A percentile compares a stretch with the other conserved stretches of the same genome.
phyloP scores from a whole-genome alignment of 2,797 vertebrate species.

The Argentina silus region DNA sequence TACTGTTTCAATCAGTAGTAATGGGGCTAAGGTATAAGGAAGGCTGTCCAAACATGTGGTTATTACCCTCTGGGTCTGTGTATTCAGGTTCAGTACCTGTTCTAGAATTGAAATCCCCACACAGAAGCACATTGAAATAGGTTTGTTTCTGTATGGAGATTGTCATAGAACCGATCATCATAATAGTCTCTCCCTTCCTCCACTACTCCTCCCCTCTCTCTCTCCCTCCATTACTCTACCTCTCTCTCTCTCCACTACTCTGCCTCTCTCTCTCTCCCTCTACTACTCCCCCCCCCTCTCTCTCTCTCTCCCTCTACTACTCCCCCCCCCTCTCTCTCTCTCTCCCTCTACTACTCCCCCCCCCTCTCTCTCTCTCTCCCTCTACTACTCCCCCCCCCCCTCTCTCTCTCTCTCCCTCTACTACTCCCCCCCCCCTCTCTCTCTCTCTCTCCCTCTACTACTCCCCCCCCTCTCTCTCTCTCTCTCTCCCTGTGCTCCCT shows the following conservation, averaged over 20 bases:
- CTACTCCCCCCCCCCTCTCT: slow-evolving; percentile 62
- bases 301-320: slow-evolving; percentile 4
- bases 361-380: slow-evolving; percentile 41
- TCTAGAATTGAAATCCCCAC: too few species aligned
- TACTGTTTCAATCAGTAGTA: too few species aligned
- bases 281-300: background rate
- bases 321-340: slow-evolving; percentile 1
- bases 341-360: slow-evolving; percentile 66
- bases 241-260: background rate
- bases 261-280: slow-evolving; percentile 3
- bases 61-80: too few species aligned
- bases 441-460: slow-evolving; percentile 35
- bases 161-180: too few species aligned
- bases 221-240: slow-evolving; percentile 70
- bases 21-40: too few species aligned
- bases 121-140: too few species aligned
- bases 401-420: background rate
- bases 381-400: too few species aligned
- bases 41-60: too few species aligned
- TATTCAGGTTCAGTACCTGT: too few species aligned
- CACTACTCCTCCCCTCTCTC: slow-evolving; percentile 79
- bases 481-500: slow-evolving; percentile 48
- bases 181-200: slow-evolving; percentile 82
- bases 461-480: slow-evolving; percentile 37
- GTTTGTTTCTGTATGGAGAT: too few species aligned